Conservation (phyloP, 2,797 vertebrate genomes). For the Columba guinea region DNA sequence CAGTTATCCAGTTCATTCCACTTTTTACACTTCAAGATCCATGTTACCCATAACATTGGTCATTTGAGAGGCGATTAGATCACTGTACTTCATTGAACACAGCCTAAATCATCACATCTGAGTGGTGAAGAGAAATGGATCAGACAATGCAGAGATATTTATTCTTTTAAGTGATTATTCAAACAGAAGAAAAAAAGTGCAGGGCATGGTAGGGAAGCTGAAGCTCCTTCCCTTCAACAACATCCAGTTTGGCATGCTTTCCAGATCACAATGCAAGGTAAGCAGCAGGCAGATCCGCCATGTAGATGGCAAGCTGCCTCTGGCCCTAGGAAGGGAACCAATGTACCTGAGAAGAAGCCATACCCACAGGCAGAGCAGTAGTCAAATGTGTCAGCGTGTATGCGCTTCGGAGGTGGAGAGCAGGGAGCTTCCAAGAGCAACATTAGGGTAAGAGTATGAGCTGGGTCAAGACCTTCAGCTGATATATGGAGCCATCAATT, state of each 20-base stretch:
- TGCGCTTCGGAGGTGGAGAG: neutral
- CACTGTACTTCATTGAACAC: neutral
- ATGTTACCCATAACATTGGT: neutral
- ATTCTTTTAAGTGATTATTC: neutral
- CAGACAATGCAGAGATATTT: rapidly evolving
- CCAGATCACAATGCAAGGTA: neutral
- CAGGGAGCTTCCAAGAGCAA: neutral
- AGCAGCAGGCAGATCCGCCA: neutral
- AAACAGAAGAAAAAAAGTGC: neutral
- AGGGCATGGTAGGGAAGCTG: neutral
- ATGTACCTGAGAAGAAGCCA: neutral
- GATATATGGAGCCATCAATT: neutral
- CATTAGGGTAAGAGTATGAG: neutral
- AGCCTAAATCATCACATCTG: neutral
- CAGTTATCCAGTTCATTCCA: neutral
- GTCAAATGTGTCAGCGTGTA: neutral
- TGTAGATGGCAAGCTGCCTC: neutral
- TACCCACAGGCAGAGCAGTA: neutral
- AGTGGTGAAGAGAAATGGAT: neutral
- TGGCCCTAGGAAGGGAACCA: neutral
- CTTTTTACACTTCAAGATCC: neutral
- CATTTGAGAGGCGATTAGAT: neutral
- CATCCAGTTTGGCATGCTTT: neutral
- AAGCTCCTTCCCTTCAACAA: neutral
- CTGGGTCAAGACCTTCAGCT: neutral